Evolutionary conservation across 2,888 invertebrate species (phyloP).

Genomic region (Bruchidius siliquastri): DNA sequence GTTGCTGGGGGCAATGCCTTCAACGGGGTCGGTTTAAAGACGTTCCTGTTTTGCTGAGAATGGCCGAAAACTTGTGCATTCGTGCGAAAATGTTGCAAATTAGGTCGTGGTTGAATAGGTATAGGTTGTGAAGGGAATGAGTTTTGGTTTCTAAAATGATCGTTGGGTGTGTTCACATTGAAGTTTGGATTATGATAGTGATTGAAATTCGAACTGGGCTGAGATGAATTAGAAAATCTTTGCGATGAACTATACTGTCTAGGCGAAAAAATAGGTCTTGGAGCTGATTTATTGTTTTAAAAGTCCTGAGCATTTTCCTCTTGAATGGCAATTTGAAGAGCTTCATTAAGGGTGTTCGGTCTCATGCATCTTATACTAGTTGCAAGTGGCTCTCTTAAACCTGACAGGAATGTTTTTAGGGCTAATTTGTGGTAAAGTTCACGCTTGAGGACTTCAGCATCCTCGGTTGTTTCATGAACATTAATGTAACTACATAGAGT

Average conservation of each 20-base stretch:
- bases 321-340: slow-evolving; percentile 8
- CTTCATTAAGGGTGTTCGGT: slow-evolving; percentile 3
- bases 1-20: background rate
- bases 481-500: slow-evolving; percentile 11
- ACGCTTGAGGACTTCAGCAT: slow-evolving; percentile 4
- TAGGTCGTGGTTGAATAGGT: background rate
- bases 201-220: background rate
- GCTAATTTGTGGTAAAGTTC: slow-evolving; percentile 9
- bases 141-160: slow-evolving; percentile 1
- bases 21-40: background rate
- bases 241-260: background rate
- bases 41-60: background rate
- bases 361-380: slow-evolving; percentile 11
- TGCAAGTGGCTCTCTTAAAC: slow-evolving; percentile 8
- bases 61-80: slow-evolving; percentile 3
- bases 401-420: slow-evolving; percentile 9
- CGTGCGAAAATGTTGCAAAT: background rate
- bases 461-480: slow-evolving; percentile 8
- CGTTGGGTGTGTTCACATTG: background rate
- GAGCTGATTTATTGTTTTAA: slow-evolving; percentile 1
- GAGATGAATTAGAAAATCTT: background rate
- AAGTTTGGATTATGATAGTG: background rate
- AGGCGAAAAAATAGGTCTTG: background rate
- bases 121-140: background rate
- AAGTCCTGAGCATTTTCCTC: slow-evolving; percentile 7